Conservation (phyloP, 2,113 vertebrate genomes). For the Oenanthe oenanthe region DNA sequence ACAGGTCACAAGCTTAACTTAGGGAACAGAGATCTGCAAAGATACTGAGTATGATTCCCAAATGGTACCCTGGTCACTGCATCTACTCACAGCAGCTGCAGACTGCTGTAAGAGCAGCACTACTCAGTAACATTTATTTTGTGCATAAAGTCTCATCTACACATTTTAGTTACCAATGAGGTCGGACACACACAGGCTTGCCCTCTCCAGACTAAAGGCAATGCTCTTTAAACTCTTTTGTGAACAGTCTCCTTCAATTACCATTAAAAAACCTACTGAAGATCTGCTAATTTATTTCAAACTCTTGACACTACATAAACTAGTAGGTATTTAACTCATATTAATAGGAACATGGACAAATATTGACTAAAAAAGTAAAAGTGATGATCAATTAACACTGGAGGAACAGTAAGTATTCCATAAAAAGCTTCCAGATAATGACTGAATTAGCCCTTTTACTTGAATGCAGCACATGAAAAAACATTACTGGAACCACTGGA, state of each 20-base stretch:
- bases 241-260: neutral
- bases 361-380: slow-evolving; percentile 16
- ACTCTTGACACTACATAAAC: neutral
- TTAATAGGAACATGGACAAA: neutral
- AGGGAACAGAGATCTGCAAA: neutral
- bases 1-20: neutral
- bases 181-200: neutral
- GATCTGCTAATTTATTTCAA: neutral
- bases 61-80: neutral
- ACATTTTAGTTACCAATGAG: neutral
- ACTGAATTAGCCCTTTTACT: neutral
- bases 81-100: neutral
- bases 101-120: neutral
- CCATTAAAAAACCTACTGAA: neutral
- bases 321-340: neutral
- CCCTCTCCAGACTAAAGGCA: neutral
- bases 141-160: neutral
- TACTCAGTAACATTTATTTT: neutral
- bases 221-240: neutral
- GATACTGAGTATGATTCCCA: neutral
- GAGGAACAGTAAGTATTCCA: neutral
- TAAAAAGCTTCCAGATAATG: neutral
- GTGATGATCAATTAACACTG: neutral
- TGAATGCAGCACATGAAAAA: neutral
- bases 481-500: neutral